These are phyloP conservation scores for Thunnus maccoyii DNA, from an alignment of 2,113 vertebrate genomes.

Conservation along the genomic window DNA sequence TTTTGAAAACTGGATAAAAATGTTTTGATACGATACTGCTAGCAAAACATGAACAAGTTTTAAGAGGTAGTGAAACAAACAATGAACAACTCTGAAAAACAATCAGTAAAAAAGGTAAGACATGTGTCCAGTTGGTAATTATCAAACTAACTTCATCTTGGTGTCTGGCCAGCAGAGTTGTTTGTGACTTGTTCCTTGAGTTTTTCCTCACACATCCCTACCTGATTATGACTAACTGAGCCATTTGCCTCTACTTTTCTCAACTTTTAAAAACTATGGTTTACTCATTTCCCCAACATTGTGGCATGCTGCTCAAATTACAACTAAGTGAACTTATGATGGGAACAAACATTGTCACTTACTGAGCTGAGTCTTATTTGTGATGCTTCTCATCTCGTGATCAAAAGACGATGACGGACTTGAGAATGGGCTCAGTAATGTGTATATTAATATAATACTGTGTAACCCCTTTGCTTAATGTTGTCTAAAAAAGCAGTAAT, in stretches of 20 bases:
- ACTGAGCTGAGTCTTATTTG: background rate
- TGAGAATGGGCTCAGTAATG: background rate
- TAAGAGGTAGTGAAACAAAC: background rate
- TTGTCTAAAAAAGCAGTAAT: background rate
- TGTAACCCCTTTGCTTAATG: background rate
- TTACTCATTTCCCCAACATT: background rate
- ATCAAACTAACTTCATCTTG: background rate
- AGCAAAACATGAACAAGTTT: background rate
- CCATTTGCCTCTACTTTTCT: background rate
- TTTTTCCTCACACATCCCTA: background rate
- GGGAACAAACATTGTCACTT: constrained; percentile 1
- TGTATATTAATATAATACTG: no score
- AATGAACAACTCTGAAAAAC: background rate
- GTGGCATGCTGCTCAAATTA: background rate
- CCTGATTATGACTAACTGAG: background rate
- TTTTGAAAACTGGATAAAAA: background rate
- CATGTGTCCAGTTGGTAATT: background rate
- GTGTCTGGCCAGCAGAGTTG: background rate
- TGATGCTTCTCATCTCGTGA: background rate
- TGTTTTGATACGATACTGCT: background rate
- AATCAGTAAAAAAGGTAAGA: no score
- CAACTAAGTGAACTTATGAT: background rate
- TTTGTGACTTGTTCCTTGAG: no score
- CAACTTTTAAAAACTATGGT: background rate
- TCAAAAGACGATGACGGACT: constrained; percentile 19